phyloP scores from a whole-genome alignment of 2,113 vertebrate species.

The mouse (Mus musculus) region GRCm39 chr2:166280001-166280500 shows the following conservation, averaged over 20 bases:
- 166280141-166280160: background rate
- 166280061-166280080: background rate
- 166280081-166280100: background rate
- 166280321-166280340: constrained; percentile 69
- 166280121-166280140: background rate
- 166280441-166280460: constrained; percentile 49
- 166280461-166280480: constrained; percentile 39
- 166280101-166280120: background rate
- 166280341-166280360: constrained; percentile 71
- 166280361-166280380: constrained; percentile 75
- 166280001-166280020: background rate
- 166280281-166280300: constrained; percentile 49
- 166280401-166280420: constrained; percentile 16
- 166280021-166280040: background rate
- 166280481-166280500: constrained; percentile 2
- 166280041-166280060: background rate
- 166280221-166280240: constrained; percentile 57
- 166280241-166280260: constrained; percentile 47
- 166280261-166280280: constrained; percentile 60
- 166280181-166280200: background rate
- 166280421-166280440: constrained; percentile 58
- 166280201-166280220: constrained; percentile 24
- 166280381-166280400: constrained; percentile 58
- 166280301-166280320: constrained; percentile 49
- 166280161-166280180: background rate